Evolutionary conservation across 2,113 vertebrate species (phyloP), one percentile per base, ranked within the genome.

Genomic region (Calonectris borealis): DNA sequence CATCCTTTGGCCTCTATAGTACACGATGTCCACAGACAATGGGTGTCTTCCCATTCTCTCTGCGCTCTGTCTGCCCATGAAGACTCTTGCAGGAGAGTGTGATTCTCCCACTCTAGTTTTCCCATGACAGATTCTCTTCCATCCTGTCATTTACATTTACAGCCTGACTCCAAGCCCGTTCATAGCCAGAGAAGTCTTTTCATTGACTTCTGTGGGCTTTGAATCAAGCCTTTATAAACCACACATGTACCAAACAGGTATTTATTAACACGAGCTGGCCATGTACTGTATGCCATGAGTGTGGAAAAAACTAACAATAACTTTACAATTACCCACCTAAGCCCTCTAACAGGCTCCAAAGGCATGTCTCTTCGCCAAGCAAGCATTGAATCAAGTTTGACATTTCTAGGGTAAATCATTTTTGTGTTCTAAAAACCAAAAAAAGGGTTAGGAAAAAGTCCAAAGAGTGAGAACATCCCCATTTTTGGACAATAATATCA

Each of bases 281-380:
- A 81, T 83, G 46, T 42, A 80, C 51, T 88, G 2, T 52, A 92
- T 96, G 94, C 93, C 94, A 95, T 94, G 84, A 95, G 60, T 90
- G 87, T 95, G 95, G 96, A 95, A 97, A 97, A 95, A 97, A 66
- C 94, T 94, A 95, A 95, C 96, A 97, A 97, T 96, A 97, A 95
- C 89, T 92, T 95, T 77, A 96, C 95, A 96, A 97, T 95, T 97
- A 97, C 91, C 96, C 84, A 97, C 95, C 91, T 97, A 97, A 94
- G 89, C 93, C 91, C 91, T 96, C 94, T 96, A 90, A 88, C 87
- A 96, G 84, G 38, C 55, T 97, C 95, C 93, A 95, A 96, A 96
- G 38, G 11, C 91, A 96, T 34, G 81, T 86, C 84, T 96, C 87
- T 89, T 94, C 0, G 68, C 96, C 97, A 97, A 95, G 86, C 78